These are phyloP conservation scores for Odontomachus brunneus DNA, from an alignment of 1,140 invertebrate species.

Conservation along the genomic window DNA sequence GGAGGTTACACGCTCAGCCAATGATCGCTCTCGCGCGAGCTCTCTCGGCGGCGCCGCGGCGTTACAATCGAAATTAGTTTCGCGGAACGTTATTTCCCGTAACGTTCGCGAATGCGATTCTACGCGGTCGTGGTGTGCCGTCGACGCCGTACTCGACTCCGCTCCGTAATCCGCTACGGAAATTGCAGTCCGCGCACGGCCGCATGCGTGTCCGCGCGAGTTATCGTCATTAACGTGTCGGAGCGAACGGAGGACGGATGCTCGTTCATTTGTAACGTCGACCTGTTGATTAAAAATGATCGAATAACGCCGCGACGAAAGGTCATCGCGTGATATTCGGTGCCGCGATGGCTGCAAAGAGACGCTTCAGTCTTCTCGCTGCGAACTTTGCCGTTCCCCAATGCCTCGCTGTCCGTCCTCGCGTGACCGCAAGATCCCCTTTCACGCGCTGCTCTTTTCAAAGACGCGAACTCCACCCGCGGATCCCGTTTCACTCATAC, in stretches of 20 bases:
- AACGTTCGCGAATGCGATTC: constrained; percentile 1
- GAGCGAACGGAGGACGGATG: neutral
- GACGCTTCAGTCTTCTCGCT: too few relatives aligned
- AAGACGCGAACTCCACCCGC: neutral
- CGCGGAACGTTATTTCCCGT: constrained; percentile 8
- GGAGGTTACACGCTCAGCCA: constrained; percentile 7
- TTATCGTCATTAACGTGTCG: constrained; percentile 14
- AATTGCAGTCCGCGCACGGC: constrained; percentile 4
- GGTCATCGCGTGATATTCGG: too few relatives aligned
- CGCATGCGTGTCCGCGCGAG: neutral
- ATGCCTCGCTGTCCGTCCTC: too few relatives aligned
- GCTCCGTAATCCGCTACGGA: constrained; percentile 20
- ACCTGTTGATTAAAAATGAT: neutral
- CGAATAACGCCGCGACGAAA: neutral
- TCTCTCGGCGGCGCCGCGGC: neutral
- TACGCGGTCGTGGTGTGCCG: too few relatives aligned
- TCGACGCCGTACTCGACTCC: neutral
- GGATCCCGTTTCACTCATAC: neutral
- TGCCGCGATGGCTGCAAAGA: too few relatives aligned
- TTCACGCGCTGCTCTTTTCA: too few relatives aligned
- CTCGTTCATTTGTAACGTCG: neutral
- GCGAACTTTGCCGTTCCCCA: too few relatives aligned
- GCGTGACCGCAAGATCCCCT: too few relatives aligned
- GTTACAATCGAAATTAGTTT: constrained; percentile 23
- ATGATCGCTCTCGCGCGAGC: constrained; percentile 13